phyloP scores from a whole-genome alignment of 2,888 invertebrate species.

The Leptopterna dolabrata region DNA sequence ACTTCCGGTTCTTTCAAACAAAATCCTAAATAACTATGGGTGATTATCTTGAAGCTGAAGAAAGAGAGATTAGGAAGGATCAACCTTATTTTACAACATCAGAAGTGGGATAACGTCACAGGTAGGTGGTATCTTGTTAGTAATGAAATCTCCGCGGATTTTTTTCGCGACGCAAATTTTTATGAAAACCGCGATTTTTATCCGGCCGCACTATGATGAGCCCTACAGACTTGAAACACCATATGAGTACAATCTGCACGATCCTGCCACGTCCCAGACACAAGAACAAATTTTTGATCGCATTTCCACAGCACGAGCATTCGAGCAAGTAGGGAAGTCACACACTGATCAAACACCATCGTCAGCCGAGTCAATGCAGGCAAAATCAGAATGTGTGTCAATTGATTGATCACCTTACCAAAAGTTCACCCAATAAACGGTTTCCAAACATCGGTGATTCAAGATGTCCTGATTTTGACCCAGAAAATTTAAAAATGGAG shows the following conservation, averaged over 20 bases:
- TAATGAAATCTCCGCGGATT: too few relatives aligned
- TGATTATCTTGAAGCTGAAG: too few relatives aligned
- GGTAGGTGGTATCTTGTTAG: too few relatives aligned
- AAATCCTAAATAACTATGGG: too few relatives aligned
- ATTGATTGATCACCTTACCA: background rate
- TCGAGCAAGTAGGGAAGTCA: too few relatives aligned
- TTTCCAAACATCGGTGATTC: background rate
- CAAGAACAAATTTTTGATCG: background rate
- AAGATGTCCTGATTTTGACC: background rate
- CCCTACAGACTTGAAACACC: background rate
- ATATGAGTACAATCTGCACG: background rate
- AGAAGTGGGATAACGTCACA: too few relatives aligned
- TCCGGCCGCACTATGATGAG: background rate
- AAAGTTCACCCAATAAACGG: background rate
- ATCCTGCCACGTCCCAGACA: background rate
- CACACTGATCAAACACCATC: background rate
- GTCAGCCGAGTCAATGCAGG: background rate
- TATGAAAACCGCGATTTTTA: too few relatives aligned
- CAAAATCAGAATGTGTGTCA: background rate
- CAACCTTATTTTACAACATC: too few relatives aligned
- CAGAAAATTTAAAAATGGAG: background rate
- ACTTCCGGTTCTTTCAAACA: too few relatives aligned
- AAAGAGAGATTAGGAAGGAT: too few relatives aligned
- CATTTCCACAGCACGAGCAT: background rate
- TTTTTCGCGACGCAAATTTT: background rate